Conservation (phyloP, 2,113 vertebrate species). For the Castor canadensis region DNA sequence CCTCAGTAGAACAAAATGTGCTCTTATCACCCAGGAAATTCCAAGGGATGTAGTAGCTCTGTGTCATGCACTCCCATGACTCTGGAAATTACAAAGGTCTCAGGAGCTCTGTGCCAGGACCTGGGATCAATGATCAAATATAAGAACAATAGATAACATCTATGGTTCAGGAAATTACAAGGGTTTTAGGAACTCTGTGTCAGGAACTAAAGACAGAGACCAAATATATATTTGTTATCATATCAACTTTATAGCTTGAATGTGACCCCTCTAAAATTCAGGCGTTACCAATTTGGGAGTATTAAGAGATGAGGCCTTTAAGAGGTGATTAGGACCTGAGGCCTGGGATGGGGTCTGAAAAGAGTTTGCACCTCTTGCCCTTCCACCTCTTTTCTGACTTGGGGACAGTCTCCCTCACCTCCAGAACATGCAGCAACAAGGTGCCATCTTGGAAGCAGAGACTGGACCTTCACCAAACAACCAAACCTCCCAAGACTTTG, state of each 20-base stretch:
- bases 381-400: no score
- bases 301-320: neutral
- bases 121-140: neutral
- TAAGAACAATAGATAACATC: neutral
- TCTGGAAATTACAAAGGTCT: neutral
- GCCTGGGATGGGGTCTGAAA: neutral
- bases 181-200: no score
- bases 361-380: no score
- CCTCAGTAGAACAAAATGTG: no score
- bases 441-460: neutral
- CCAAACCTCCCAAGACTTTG: neutral
- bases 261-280: neutral
- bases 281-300: neutral
- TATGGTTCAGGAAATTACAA: neutral
- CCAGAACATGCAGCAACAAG: neutral
- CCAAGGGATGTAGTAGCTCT: neutral
- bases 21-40: neutral
- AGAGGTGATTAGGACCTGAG: neutral
- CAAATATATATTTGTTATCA: neutral
- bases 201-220: neutral
- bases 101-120: neutral
- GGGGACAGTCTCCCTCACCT: neutral
- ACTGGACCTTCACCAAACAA: neutral
- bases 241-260: neutral
- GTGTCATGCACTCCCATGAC: neutral